Base-by-base conservation (phyloP, 2,888 invertebrate species). In the Caenorhabditis parvicauda region DNA sequence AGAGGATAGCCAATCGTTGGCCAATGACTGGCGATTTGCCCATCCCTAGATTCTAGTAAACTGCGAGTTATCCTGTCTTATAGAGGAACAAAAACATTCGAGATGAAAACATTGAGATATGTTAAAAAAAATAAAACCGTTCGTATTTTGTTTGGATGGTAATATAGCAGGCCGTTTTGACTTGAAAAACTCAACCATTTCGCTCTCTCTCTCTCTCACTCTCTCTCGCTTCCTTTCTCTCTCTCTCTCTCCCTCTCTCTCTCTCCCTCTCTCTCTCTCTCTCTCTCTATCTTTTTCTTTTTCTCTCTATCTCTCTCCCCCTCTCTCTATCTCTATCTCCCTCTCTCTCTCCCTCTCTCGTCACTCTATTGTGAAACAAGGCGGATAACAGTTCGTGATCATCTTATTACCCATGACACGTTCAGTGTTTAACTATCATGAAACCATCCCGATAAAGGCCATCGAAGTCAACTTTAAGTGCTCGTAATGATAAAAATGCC, bases 401-500 rank as follows among this genome's bases (percentile, higher is more conserved):
- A n/a, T n/a, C n/a, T n/a, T n/a, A n/a, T n/a, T n/a, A n/a, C n/a
- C n/a, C n/a, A n/a, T n/a, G n/a, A 22, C 24, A 17, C 22, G 48
- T 58, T 58, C 48, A 43, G 53, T 53, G 57, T 57, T 42, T 41
- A 41, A 25, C 29, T 45, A 19, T 14, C 37, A 1, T 32, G 24
- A 44, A 38, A 51, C 45, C 50, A 55, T 50, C 48, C 48, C 48
- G 22, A 29, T 41, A 42, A 49, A 42, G 25, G 35, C 43, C 47
- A 19, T n/a, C 19, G 19, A 25, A 38, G 19, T 39, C 50, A 46
- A 57, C 56, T 50, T 57, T 51, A 57, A 51, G 48, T 35, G 54
- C 41, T 47, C 43, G 9, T 27, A 43, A 25, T 57, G 56, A 57
- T 57, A 57, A 47, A 50, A 46, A 29, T 57, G 56, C 55, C 55